These are phyloP conservation scores for Cordilura impudica DNA, from an alignment of 2,888 invertebrate species.

Conservation along the genomic window DNA sequence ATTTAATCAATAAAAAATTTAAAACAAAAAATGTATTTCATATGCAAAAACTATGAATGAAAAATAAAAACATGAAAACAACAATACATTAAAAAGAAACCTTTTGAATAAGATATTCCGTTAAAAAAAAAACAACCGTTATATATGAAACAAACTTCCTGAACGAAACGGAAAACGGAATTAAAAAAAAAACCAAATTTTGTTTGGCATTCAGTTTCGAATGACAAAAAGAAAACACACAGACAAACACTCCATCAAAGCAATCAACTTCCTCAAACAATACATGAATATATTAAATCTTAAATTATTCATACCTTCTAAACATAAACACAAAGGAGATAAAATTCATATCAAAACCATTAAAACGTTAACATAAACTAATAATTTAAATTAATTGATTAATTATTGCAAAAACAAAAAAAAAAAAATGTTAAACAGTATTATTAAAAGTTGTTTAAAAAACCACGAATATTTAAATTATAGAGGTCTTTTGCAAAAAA, in stretches of 20 bases:
- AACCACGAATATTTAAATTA: conserved; percentile 4
- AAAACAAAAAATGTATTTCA: conserved; percentile 10
- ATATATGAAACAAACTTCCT: conserved; percentile 15
- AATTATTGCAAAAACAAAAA: background rate
- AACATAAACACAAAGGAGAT: background rate
- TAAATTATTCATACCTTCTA: conserved; percentile 17
- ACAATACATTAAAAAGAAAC: background rate
- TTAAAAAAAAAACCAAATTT: conserved; percentile 22
- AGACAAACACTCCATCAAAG: background rate
- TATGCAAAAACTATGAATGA: conserved; percentile 24
- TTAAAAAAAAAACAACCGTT: background rate
- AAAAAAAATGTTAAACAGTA: background rate
- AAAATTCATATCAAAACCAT: background rate
- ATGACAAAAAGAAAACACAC: background rate
- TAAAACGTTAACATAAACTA: background rate
- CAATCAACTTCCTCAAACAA: conserved; percentile 22
- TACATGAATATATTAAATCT: conserved; percentile 7
- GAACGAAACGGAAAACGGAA: conserved; percentile 18
- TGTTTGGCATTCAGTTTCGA: background rate
- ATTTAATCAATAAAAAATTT: conserved; percentile 24
- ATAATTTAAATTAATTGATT: background rate
- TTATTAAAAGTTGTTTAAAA: conserved; percentile 9
- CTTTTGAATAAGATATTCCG: conserved; percentile 4
- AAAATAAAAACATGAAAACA: background rate
- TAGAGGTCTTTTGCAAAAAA: background rate